phyloP scores from a whole-genome alignment of 2,797 vertebrate species.

The Mormyrus hasselquistii region DNA sequence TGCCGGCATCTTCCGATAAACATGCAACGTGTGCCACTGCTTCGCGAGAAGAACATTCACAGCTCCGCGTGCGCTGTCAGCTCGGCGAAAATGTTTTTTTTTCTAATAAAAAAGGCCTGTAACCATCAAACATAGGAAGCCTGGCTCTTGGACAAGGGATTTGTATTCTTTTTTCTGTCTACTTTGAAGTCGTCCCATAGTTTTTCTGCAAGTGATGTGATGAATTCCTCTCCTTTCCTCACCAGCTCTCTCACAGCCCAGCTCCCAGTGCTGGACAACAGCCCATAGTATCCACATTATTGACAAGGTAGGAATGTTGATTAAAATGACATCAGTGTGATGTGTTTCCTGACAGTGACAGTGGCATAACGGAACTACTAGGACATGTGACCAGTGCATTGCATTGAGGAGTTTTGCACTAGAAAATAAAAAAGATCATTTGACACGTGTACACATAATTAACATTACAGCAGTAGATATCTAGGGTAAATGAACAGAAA shows the following conservation, averaged over 20 bases:
- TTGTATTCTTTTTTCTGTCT: neutral
- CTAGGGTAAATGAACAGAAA: neutral
- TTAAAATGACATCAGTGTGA: neutral
- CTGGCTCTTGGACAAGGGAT: neutral
- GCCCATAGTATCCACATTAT: neutral
- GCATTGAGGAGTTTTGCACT: neutral
- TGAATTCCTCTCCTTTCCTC: neutral
- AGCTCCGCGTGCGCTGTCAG: neutral
- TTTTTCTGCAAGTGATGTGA: neutral
- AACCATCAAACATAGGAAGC: neutral
- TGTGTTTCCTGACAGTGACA: neutral
- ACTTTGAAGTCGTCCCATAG: neutral
- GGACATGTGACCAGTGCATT: neutral
- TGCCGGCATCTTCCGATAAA: neutral
- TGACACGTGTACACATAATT: neutral
- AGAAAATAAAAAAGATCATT: neutral
- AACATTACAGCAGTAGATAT: neutral
- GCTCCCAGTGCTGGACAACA: neutral
- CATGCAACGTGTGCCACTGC: neutral
- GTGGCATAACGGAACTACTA: neutral
- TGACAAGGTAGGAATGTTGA: neutral
- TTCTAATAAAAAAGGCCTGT: neutral
- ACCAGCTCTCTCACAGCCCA: neutral
- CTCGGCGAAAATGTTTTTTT: neutral
- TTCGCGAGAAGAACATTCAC: neutral